Percentiles rank a stretch among this genome's conserved stretches.
phyloP scores from a whole-genome alignment of 2,113 vertebrate genomes.

The Uropsilus gracilis region DNA sequence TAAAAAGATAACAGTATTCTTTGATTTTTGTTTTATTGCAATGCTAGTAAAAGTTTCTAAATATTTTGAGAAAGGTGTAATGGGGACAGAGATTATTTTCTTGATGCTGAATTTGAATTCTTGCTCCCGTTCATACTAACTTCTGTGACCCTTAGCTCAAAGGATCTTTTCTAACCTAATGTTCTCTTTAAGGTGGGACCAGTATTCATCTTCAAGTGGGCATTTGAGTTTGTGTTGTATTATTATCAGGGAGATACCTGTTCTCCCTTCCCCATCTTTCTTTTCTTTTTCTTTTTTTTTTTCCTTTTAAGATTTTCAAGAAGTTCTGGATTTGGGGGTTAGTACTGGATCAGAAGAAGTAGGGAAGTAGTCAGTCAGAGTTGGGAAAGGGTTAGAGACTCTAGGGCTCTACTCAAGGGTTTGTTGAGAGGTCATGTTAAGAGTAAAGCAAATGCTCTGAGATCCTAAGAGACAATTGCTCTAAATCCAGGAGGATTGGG shows the following conservation, averaged over 20 bases:
- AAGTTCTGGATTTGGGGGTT: neutral
- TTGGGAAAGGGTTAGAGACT: neutral
- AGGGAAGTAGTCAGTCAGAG: neutral
- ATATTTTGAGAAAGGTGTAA: neutral
- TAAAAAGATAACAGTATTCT: neutral
- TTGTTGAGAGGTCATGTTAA: neutral
- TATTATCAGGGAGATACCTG: neutral
- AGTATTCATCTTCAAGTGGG: neutral
- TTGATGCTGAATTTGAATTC: neutral
- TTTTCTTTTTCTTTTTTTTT: neutral
- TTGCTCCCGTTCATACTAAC: neutral
- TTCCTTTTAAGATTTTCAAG: neutral
- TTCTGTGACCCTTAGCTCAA: neutral
- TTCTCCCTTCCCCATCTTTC: neutral
- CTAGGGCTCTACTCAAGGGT: neutral
- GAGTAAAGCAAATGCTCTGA: neutral
- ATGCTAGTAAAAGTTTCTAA: neutral
- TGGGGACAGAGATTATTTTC: neutral
- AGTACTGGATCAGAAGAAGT: neutral
- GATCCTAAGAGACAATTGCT: neutral
- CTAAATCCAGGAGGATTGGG: neutral
- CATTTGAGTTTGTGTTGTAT: neutral
- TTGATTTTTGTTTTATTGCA: slow-evolving; percentile 10
- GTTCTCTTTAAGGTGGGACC: neutral
- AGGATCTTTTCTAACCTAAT: neutral